Evolutionary conservation across 2,888 invertebrate genomes (phyloP).

Genomic region (Aplocera efformata): DNA sequence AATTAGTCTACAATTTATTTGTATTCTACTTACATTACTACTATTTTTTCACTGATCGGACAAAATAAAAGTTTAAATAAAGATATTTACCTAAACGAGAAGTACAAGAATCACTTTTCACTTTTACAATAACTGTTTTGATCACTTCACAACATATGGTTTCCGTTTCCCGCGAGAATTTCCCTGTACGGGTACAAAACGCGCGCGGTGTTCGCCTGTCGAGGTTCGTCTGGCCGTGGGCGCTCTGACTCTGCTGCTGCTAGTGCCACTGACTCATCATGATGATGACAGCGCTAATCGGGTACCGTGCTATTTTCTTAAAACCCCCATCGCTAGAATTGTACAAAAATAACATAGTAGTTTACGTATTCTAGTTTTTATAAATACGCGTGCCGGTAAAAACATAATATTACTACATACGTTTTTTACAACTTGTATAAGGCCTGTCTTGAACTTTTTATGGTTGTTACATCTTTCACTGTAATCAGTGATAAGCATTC

Average conservation of each 20-base stretch:
- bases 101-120: slow-evolving; percentile 15
- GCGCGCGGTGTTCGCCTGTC: slow-evolving; percentile 37
- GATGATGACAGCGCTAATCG: slow-evolving; percentile 36
- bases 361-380: no score
- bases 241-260: slow-evolving; percentile 3
- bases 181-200: slow-evolving; percentile 15
- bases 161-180: slow-evolving; percentile 25
- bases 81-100: slow-evolving; percentile 9
- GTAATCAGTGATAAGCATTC: no score
- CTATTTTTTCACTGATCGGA: no score
- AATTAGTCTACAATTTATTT: slow-evolving; percentile 7
- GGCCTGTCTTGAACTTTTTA: no score
- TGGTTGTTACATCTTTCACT: no score
- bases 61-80: neutral
- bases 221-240: slow-evolving; percentile 31
- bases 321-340: slow-evolving; percentile 4
- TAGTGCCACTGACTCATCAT: slow-evolving; percentile 32
- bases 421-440: no score
- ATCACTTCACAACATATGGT: slow-evolving; percentile 22
- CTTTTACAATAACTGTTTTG: slow-evolving; percentile 15
- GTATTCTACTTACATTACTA: no score
- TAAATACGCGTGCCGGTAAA: no score
- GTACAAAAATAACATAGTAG: slow-evolving; percentile 7
- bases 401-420: no score
- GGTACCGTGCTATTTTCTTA: slow-evolving; percentile 17